Conservation (phyloP, 2,113 vertebrate genomes). For the Cyrtonyx montezumae region DNA sequence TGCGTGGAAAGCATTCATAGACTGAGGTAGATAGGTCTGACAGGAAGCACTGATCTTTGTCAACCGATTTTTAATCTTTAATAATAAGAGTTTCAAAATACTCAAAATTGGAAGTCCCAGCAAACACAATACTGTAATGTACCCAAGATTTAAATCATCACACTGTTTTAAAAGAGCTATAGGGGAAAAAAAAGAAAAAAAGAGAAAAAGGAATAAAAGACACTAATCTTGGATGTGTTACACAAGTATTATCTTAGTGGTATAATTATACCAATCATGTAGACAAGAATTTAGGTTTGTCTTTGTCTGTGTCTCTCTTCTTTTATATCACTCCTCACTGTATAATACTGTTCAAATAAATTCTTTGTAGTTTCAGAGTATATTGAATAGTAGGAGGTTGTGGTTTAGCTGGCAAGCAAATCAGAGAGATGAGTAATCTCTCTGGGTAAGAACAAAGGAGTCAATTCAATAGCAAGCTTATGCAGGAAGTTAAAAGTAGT, state of each 20-base stretch:
- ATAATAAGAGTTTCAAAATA: neutral
- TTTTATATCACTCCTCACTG: neutral
- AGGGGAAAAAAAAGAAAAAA: neutral
- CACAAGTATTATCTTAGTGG: neutral
- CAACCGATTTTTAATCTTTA: neutral
- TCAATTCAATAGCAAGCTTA: neutral
- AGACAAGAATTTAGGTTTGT: neutral
- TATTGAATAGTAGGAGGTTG: conserved; percentile 2
- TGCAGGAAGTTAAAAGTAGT: neutral
- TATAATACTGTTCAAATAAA: conserved; percentile 10
- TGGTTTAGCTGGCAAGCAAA: conserved; percentile 20
- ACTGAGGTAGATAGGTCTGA: neutral
- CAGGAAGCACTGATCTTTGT: neutral
- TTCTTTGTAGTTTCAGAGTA: neutral
- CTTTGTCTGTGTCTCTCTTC: neutral
- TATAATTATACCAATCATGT: conserved; percentile 5
- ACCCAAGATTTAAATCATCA: neutral
- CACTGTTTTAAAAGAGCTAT: neutral
- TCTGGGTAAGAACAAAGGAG: conserved; percentile 6
- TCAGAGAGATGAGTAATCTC: neutral
- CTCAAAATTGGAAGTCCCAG: neutral
- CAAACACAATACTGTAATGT: neutral
- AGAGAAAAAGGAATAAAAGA: neutral
- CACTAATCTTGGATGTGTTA: neutral
- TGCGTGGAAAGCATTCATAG: neutral